Evolutionary conservation across 1,140 invertebrate species (phyloP).

Genomic region (Colletes latitarsis): DNA sequence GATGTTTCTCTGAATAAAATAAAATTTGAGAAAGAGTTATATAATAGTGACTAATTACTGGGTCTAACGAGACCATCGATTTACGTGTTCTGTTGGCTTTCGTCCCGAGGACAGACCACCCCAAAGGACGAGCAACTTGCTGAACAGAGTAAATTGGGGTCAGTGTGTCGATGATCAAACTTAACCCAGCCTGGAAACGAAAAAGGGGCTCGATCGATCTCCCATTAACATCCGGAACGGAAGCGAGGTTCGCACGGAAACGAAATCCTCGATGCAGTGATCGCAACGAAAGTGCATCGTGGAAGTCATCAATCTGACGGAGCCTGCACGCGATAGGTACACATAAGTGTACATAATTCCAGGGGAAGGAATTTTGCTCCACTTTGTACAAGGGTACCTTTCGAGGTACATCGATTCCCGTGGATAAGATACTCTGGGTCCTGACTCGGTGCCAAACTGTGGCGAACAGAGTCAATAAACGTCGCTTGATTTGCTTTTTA

Average conservation of each 20-base stretch:
- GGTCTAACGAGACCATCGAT: neutral
- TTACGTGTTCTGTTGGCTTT: neutral
- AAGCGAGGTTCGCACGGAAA: neutral
- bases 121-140: constrained; percentile 7
- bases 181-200: constrained; percentile 8
- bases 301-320: neutral
- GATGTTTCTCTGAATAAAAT: too few relatives aligned
- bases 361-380: too few relatives aligned
- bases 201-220: constrained; percentile 25
- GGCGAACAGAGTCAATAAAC: too few relatives aligned
- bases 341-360: too few relatives aligned
- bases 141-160: constrained; percentile 24
- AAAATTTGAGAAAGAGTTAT: too few relatives aligned
- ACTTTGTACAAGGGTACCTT: too few relatives aligned
- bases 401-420: too few relatives aligned
- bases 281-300: neutral
- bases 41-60: too few relatives aligned
- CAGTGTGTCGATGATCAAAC: constrained; percentile 37
- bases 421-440: too few relatives aligned
- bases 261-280: neutral
- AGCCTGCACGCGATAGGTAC: too few relatives aligned
- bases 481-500: too few relatives aligned
- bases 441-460: too few relatives aligned
- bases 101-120: neutral
- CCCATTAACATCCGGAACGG: neutral